Evolutionary conservation across 2,888 invertebrate genomes (phyloP), one percentile per base, ranked within the genome.

Genomic region (Zelleria hepariella): DNA sequence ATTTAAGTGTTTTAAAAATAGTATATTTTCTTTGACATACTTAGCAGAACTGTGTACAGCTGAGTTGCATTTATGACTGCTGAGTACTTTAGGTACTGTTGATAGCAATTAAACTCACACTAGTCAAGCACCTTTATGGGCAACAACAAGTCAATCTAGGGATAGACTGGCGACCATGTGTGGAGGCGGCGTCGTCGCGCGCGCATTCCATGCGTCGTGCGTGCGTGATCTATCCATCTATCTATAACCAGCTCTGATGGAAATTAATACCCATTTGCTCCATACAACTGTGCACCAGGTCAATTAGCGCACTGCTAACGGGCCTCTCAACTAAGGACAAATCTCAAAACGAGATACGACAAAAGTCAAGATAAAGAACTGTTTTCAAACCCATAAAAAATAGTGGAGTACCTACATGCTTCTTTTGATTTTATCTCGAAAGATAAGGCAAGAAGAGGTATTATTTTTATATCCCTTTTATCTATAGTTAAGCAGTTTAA

Each of bases 401-500:
- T 15, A 42, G 32, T 15, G 4, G 32, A 15, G 15, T 15, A 42
- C 32, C 15, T 42, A 3, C 10, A 4, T 42, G 32, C 6, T 42
- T 42, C 32, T 42, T 42, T 42, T 42, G 32, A 42, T 42, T 42
- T 42, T 42, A 42, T 42, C 32, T 42, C 32, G 32, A 42, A 42
- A 42, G 32, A 42, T 42, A 42, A 42, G 32, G 15, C 32, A 42
- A 42, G 32, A 42, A 42, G 32, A 42, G 32, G 32, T 42, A 42
- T 42, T 42, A 42, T 42, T 42, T 42, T 42, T 42, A 42, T 42
- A 42, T 42, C 49, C 60, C 55, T 60, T 61, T 62, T 63, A 63
- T 55, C 66, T 59, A 62, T 62, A 64, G 57, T 53, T 57, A 47
- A 56, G 54, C 54, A 47, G 23, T 58, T 60, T 42, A 10, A 42